Base-by-base conservation (phyloP, 1,140 invertebrate genomes). In the Nephotettix cincticeps region DNA sequence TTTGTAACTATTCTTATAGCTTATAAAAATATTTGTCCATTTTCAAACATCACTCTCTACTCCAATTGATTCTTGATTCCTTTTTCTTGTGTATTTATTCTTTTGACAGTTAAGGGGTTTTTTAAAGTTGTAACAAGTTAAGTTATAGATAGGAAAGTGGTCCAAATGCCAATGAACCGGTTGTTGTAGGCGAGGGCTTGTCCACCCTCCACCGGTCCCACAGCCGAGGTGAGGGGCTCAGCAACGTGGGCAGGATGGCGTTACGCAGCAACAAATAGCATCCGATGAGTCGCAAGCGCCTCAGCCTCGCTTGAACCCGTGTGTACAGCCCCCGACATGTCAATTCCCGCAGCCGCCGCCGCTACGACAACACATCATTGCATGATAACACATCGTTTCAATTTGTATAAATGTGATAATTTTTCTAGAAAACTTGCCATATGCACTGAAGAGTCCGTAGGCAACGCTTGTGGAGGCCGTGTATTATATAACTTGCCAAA, bases 191-290 rank as follows among this genome's bases (percentile, higher is more conserved):
- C 73, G 84, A 85, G 75, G 82, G 82, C 63, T 79, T 84, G 75
- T 81, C 84, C 29, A 85, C 83, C 63, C 76, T 87, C 70, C 84
- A 86, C 78, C 81, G 86, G 76, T 88, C 88, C 43, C 83, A 87
- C 77, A 90, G 89, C 80, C 85, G 89, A 78, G 87, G 88, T 71
- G 89, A 90, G 77, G 87, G 88, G 71, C 83, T 90, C 74, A 89
- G 89, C 79, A 83, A 84, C 23, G 81, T 87, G 40, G 87, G 86
- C 70, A 85, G 45, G n/a, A 11, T 61, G 1, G 32, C 36, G 6
- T 36, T 40, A 1, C 32, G 69, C 0, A 47, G 36, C 32, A 70
- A 63, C 40, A 70, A 70, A 47, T 70, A 70, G 19, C 69, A 54
- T 54, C 66, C 25, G 36, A 45, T 47, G 36, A 43, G 19, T 23